Evolutionary conservation across 2,113 vertebrate genomes (phyloP).

Genomic region (Ammodytes dubius): DNA sequence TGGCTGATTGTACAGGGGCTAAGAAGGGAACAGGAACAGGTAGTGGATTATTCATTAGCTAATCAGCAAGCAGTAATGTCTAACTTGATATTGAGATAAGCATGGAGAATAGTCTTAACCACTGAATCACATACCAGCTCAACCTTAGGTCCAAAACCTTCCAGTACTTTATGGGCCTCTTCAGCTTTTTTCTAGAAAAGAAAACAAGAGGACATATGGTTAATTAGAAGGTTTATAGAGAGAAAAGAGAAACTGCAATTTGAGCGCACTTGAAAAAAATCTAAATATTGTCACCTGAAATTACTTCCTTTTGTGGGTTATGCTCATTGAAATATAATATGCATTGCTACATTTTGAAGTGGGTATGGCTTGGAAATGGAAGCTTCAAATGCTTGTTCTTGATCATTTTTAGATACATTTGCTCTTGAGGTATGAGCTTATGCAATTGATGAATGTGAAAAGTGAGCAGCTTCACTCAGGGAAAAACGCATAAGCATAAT

Average conservation of each 20-base stretch:
- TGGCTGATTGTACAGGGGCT: conserved; percentile 98
- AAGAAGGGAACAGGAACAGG: conserved; percentile 18
- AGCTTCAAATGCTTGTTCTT: background rate
- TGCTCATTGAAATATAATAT: background rate
- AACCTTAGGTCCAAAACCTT: conserved; percentile 97
- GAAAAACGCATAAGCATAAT: conserved; percentile 12
- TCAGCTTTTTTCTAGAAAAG: conserved; percentile 96
- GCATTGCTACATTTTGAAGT: background rate
- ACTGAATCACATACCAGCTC: conserved; percentile 90
- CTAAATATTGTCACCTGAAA: background rate
- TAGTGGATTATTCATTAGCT: conserved; percentile 64
- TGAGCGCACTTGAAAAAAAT: background rate
- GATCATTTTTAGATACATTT: conserved; percentile 13
- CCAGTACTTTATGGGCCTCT: conserved; percentile 98
- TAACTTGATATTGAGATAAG: background rate
- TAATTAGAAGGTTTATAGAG: background rate
- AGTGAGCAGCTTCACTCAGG: conserved; percentile 19
- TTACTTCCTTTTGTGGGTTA: background rate
- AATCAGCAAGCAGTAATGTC: conserved; percentile 9
- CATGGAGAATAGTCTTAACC: background rate
- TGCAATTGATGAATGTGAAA: conserved; percentile 10
- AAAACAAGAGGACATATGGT: background rate
- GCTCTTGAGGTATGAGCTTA: conserved; percentile 3
- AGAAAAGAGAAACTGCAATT: background rate
- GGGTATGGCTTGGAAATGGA: background rate